A percentile compares a stretch with the other conserved stretches of the same genome.
phyloP scores from a whole-genome alignment of 2,888 invertebrate genomes.

The Eumacrocentrus americanus region DNA sequence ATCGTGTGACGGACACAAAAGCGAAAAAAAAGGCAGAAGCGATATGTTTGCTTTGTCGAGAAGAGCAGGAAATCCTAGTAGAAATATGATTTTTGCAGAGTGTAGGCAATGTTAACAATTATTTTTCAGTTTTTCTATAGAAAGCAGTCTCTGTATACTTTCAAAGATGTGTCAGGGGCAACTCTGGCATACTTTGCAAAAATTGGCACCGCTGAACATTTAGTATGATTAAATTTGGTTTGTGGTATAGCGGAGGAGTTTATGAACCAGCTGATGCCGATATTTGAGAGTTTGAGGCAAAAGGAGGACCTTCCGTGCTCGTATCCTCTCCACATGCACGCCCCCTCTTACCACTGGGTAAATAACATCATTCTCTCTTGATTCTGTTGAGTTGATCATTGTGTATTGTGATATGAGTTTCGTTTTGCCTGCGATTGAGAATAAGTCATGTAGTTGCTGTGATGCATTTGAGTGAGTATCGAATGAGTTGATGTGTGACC shows the following conservation, averaged over 20 bases:
- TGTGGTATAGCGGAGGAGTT: constrained; percentile 84
- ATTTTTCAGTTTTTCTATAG: neutral
- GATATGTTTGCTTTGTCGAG: no score
- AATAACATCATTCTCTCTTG: constrained; percentile 57
- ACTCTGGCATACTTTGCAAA: constrained; percentile 15
- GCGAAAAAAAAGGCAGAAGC: no score
- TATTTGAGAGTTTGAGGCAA: constrained; percentile 91
- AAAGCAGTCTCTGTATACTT: neutral
- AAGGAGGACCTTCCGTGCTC: constrained; percentile 90
- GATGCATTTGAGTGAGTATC: constrained; percentile 5
- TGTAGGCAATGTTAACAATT: constrained; percentile 9
- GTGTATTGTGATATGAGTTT: constrained; percentile 59
- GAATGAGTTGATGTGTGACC: constrained; percentile 2
- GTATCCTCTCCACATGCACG: constrained; percentile 86
- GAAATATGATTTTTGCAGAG: no score
- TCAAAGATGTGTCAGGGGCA: constrained; percentile 4
- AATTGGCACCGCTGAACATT: constrained; percentile 28
- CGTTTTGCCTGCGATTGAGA: constrained; percentile 18
- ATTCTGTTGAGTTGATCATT: constrained; percentile 48
- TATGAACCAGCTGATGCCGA: constrained; percentile 94
- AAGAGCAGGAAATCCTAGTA: no score
- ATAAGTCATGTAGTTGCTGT: constrained; percentile 17
- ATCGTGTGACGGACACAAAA: no score
- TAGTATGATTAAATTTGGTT: constrained; percentile 45
- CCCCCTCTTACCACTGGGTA: constrained; percentile 80